Percentiles rank a stretch among this genome's conserved stretches.
These are phyloP conservation scores for Burhinus oedicnemus DNA, from an alignment of 2,113 vertebrate genomes.

Conservation along the genomic window DNA sequence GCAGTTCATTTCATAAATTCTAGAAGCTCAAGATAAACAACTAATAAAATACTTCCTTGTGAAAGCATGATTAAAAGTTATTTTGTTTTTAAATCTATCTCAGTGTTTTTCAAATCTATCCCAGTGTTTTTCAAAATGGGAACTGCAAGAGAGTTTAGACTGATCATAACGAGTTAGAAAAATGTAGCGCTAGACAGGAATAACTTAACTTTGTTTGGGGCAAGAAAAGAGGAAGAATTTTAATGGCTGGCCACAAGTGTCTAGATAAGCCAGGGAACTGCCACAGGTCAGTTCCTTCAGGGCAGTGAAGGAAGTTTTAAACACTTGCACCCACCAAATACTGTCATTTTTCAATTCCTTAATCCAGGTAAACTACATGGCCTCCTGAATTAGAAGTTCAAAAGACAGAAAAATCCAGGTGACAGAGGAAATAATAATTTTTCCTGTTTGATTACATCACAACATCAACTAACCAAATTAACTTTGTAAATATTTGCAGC, in stretches of 20 bases:
- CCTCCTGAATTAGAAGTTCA: background rate
- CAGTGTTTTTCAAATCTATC: background rate
- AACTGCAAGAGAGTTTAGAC: background rate
- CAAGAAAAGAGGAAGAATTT: background rate
- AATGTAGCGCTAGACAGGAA: background rate
- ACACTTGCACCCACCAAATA: background rate
- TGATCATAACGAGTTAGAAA: background rate
- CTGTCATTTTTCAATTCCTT: background rate
- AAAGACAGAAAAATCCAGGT: background rate
- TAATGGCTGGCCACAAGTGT: background rate
- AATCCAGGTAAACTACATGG: rapidly evolving
- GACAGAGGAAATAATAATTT: background rate
- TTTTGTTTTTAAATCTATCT: background rate
- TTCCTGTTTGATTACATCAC: background rate
- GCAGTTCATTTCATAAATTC: background rate
- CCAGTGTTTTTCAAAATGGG: background rate
- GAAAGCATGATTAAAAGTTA: background rate
- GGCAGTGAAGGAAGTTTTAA: background rate
- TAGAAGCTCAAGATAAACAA: background rate
- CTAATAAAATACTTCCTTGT: background rate
- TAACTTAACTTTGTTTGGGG: background rate
- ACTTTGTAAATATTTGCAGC: background rate
- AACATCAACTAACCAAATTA: background rate
- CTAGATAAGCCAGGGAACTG: background rate
- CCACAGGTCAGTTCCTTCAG: background rate